A percentile compares a stretch with the other conserved stretches of the same genome.
Evolutionary conservation across 2,113 vertebrate genomes (phyloP).

Genomic region (Prunella fulvescens): DNA sequence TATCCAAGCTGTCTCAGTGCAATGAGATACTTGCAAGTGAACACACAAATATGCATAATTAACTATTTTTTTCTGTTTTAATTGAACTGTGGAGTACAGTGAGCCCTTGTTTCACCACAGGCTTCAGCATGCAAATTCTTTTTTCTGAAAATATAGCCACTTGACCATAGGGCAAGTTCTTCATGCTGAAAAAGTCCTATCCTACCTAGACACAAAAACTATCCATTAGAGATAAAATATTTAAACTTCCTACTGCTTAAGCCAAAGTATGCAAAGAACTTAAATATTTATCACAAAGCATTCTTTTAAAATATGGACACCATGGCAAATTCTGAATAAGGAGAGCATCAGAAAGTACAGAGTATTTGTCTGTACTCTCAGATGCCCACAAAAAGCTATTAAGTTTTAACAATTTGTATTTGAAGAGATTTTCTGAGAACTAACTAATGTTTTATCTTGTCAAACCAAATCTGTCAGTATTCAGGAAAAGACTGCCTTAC

Average conservation of each 20-base stretch:
- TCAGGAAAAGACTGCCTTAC: constrained; percentile 47
- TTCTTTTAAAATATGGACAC: background rate
- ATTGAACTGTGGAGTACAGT: background rate
- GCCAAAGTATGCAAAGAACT: background rate
- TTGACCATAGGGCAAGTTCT: background rate
- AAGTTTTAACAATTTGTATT: background rate
- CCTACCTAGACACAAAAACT: background rate
- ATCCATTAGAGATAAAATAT: background rate
- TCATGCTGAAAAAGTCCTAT: background rate
- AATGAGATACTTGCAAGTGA: background rate
- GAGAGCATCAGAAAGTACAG: background rate
- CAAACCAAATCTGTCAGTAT: accelerated
- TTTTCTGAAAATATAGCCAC: background rate
- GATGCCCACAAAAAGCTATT: background rate
- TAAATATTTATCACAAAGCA: background rate
- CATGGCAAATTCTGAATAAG: background rate
- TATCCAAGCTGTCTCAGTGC: background rate
- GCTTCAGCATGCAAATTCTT: background rate
- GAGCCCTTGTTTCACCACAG: background rate
- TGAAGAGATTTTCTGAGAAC: background rate
- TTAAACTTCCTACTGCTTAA: background rate
- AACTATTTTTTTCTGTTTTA: background rate
- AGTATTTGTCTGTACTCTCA: background rate
- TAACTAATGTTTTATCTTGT: background rate
- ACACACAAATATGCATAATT: background rate